phyloP scores from a whole-genome alignment of 53 echinoderm and acorn worm species.

The Pentamera pediparva region DNA sequence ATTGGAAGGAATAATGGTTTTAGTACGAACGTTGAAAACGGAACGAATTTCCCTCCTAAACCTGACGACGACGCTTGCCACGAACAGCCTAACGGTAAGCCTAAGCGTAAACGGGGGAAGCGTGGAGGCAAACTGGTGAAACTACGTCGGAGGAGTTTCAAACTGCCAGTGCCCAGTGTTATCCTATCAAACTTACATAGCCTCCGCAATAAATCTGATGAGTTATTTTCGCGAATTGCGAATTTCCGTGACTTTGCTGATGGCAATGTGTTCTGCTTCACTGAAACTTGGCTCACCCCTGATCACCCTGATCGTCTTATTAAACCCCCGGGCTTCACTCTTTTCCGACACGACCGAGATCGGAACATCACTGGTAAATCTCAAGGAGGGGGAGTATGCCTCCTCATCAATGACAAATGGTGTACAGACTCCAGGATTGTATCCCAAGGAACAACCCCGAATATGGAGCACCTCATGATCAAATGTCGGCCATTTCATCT shows the following conservation, averaged over 20 bases:
- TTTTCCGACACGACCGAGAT: neutral
- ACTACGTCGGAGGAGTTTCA: neutral
- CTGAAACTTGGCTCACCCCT: neutral
- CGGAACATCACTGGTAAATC: neutral
- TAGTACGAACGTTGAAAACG: neutral
- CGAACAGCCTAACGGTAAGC: neutral
- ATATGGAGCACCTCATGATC: too few species aligned
- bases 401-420: too few species aligned
- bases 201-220: neutral
- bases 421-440: neutral
- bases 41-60: neutral
- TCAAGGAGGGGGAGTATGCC: too few species aligned
- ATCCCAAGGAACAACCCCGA: neutral
- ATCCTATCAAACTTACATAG: neutral
- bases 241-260: neutral
- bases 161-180: neutral
- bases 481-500: neutral
- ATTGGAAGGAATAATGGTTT: neutral
- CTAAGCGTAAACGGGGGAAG: neutral
- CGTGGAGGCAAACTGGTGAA: neutral
- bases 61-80: neutral
- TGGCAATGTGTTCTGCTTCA: neutral
- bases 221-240: neutral
- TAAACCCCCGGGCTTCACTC: neutral
- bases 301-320: neutral